Evolutionary conservation across 2,888 invertebrate species (phyloP).

Genomic region (Nomada ferruginata): DNA sequence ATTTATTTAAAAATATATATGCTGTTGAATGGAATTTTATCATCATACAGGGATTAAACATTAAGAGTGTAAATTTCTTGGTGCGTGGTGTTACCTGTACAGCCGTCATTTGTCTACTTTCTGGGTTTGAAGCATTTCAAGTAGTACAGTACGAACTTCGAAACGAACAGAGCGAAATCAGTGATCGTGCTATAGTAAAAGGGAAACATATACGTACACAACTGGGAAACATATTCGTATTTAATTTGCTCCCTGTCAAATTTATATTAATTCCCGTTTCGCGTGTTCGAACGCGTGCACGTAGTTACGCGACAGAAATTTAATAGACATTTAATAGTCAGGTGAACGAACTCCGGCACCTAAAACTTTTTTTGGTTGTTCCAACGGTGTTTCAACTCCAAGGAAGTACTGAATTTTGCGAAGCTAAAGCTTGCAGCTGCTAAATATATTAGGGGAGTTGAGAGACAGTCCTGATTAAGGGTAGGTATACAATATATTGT

Average conservation of each 20-base stretch:
- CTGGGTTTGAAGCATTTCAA: not conserved
- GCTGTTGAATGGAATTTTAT: too few species aligned
- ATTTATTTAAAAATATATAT: too few species aligned
- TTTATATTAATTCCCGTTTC: constrained; percentile 19
- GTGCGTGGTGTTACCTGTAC: too few species aligned
- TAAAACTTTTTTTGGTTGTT: constrained; percentile 15
- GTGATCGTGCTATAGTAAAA: not conserved
- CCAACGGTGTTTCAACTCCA: constrained; percentile 2
- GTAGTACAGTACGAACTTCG: not conserved
- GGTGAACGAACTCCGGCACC: not conserved
- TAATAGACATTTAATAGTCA: not conserved
- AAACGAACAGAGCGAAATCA: not conserved
- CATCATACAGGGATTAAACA: too few species aligned
- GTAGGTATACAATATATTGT: too few species aligned
- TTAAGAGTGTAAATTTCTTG: too few species aligned
- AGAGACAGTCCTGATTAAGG: too few species aligned
- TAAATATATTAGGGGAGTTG: too few species aligned
- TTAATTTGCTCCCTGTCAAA: not conserved
- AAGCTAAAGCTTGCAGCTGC: not conserved
- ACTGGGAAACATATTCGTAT: not conserved
- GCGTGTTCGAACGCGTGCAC: not conserved
- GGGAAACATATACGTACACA: not conserved
- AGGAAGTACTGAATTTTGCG: constrained; percentile 10
- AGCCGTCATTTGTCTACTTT: not conserved
- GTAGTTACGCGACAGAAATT: not conserved